Base-by-base conservation (phyloP, 2,888 invertebrate species). In the Perizoma affinitatum region DNA sequence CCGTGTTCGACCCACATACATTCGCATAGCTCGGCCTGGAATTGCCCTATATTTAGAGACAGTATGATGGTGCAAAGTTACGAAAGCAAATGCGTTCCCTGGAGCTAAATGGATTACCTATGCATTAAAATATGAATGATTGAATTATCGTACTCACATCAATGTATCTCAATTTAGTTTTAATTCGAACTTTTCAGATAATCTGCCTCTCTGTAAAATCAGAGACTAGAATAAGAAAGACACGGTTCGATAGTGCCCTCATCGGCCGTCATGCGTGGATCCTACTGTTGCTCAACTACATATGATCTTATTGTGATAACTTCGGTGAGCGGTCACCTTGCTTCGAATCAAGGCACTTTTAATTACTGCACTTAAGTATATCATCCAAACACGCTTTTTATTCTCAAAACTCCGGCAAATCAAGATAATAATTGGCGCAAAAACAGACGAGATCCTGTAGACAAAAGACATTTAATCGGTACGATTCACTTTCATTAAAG, bases 11-110 rank as follows among this genome's bases (percentile, higher is more conserved):
- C 90, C 89, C 69, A 88, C 68, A 83, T 85, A 84, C 84, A 83
- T 86, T 86, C 78, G 85, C 87, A 85, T 82, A 80, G 80, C 80
- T 79, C 75, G 71, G 75, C 76, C 78, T 84, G 78, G 75, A 79
- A 82, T 83, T 84, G 86, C 74, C 86, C 87, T 89, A 90, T 86
- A 87, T 90, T 84, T 89, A 88, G 84, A 76, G 73, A 69, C 69
- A 69, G 76, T 73, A 79, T 79, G 74, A 76, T 74, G 76, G 73
- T 78, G 78, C 77, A 75, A 72, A 74, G 74, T 86, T 87, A 79
- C 83, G 83, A 86, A 83, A 83, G 72, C 72, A 72, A 73, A 72
- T 75, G 75, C 22, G 46, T 38, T 73, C 72, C 51, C 48, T 49
- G 40, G 44, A 34, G 44, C 40, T 46, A 53, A 58, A 58, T 50